Base-by-base conservation (phyloP, 2,888 invertebrate species). In the Trachelus tabidus region DNA sequence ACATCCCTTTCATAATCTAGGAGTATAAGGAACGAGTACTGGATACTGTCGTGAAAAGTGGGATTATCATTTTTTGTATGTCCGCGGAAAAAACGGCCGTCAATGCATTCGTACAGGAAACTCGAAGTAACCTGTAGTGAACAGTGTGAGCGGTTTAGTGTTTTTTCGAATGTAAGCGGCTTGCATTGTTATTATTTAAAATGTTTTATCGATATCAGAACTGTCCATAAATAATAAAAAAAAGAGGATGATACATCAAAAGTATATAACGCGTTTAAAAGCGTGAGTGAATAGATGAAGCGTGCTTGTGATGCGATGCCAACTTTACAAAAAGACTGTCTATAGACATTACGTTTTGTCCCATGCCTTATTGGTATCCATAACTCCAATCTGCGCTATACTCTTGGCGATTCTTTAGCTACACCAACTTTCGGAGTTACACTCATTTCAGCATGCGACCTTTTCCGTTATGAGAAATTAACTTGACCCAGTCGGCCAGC, bases 1-100 rank as follows among this genome's bases (percentile, higher is more conserved):
- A 95, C 94, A 90, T 87, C 91, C 89, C 89, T 84, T 84, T 80
- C 79, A 73, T 78, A 75, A 79, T 81, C 79, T 75, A 80, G 77
- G 76, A 81, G 78, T 83, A 82, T 83, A 84, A 82, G 79, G 78
- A 80, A 82, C 77, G 84, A 85, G 82, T 83, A 83, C 81, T 81
- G 82, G 82, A 82, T 84, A 86, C 79, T 83, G 81, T 68, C 75
- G 73, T 73, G 76, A 79, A 77, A 74, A 79, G 40, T 40, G 78
- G 73, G 35, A 79, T 75, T 69, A 75, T 69, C 73, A 69, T 30
- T 75, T 77, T 76, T 73, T 74, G 4, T 37, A 40, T 40, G 6
- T 40, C 40, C 40, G 15, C 15, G 15, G 15, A 40, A 40, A 40
- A 40, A 15, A 40, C 40, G 40, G 15, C 15, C 40, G 15, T 15